Base-by-base conservation (phyloP, 2,797 vertebrate species). In the Semotilus atromaculatus region DNA sequence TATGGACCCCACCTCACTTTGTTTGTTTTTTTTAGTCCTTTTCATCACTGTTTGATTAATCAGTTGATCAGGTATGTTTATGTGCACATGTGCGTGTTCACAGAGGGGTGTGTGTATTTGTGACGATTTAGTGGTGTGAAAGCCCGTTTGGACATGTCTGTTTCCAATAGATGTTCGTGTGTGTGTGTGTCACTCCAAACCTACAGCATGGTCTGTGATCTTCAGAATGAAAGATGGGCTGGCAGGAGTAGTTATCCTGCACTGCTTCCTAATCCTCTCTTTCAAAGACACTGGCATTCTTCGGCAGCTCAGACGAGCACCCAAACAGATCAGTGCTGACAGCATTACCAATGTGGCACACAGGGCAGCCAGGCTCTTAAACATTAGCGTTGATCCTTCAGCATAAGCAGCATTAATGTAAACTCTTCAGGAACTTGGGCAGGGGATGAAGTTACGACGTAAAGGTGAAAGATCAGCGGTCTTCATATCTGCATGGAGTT, bases 81-180 rank as follows among this genome's bases (percentile, higher is more conserved):
- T 70, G 53, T 38, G 58, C 19, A 72, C 72, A 31, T 62, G 38
- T 36, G 21, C 40, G 7, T 31, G 19, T 40, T 62, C 29, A 43
- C 38, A 34, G 62, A 67, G 40, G 77, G 43, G 81, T 80, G 45
- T 73, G 75, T 66, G 78, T 80, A 82, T 82, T 43, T 78, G 48
- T 58, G 60, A 21, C 53, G 51, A 55, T 81, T 51, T 81, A 80
- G 73, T 71, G 38, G 43, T 84, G 45, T 70, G 40, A 77, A 86
- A 86, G 89, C 90, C 66, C 87, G 90, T 86, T 71, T 40, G 79
- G 88, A 72, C 92, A 88, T 80, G 93, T 71, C 86, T 18, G n/a
- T 55, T 45, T 89, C 90, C 89, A 90, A 92, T 80, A 21, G 90
- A 88, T 81, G 85, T 75, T 29, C 45, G 1, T 55, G 38, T 70